phyloP scores from a whole-genome alignment of 1,140 invertebrate genomes.

The Bombus waltoni region DNA sequence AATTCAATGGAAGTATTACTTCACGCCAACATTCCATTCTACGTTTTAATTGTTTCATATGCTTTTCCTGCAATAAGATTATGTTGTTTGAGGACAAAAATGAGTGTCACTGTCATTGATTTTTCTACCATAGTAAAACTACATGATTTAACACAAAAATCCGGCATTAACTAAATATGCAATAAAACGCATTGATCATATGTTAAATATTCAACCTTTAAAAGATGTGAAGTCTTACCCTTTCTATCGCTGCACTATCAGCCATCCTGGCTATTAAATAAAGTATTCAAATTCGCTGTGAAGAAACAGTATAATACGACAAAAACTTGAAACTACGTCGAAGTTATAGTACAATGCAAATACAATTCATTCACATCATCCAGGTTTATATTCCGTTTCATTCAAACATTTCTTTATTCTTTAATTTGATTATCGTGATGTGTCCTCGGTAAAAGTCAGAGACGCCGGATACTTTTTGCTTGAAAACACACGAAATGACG shows the following conservation, averaged over 20 bases:
- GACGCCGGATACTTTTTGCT: constrained; percentile 41
- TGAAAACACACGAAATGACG: constrained; percentile 47
- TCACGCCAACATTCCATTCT: constrained; percentile 92
- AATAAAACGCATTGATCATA: background rate
- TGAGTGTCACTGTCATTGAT: constrained; percentile 51
- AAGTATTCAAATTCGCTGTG: constrained; percentile 32
- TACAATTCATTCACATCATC: constrained; percentile 13
- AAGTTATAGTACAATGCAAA: background rate
- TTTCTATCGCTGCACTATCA: constrained; percentile 62
- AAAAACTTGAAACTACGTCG: background rate
- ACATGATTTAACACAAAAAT: background rate
- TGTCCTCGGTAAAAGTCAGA: background rate
- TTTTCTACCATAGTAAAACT: constrained; percentile 30
- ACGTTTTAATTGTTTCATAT: constrained; percentile 88
- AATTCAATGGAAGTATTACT: constrained; percentile 88
- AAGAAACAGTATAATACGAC: background rate
- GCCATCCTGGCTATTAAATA: constrained; percentile 46
- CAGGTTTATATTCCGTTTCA: background rate
- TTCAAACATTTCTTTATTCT: constrained; percentile 10
- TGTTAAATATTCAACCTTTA: background rate
- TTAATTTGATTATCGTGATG: constrained; percentile 25
- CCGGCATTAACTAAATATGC: background rate
- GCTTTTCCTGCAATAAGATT: constrained; percentile 84
- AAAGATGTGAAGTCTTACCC: constrained; percentile 55
- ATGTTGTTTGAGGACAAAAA: constrained; percentile 22